phyloP scores from a whole-genome alignment of 2,113 vertebrate species.

The Chrysochloris asiatica region DNA sequence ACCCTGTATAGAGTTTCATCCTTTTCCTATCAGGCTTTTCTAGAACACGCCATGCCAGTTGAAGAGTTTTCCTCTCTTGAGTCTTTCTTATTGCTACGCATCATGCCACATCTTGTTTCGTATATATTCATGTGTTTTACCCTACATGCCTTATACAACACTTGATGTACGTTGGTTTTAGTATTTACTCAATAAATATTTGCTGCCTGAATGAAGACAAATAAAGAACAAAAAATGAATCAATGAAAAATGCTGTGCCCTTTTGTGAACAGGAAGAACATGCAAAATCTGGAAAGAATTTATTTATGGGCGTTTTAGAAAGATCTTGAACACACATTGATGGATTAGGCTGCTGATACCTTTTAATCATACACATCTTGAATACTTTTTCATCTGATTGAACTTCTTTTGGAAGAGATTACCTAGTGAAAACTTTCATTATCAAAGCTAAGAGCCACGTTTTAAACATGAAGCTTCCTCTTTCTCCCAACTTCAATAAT shows the following conservation, averaged over 20 bases:
- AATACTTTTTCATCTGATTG: slow-evolving; percentile 65
- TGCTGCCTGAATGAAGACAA: not conserved
- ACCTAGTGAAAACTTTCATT: slow-evolving; percentile 54
- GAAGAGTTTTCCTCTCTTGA: not conserved
- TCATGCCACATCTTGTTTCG: not conserved
- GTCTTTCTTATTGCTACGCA: not conserved
- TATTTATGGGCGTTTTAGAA: slow-evolving; percentile 40
- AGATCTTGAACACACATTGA: slow-evolving; percentile 47
- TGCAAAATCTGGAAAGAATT: slow-evolving; percentile 66
- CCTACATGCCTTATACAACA: not conserved
- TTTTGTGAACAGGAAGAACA: not conserved
- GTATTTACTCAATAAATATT: not conserved
- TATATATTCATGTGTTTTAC: not conserved
- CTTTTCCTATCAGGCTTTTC: too few relatives aligned
- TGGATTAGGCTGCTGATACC: slow-evolving; percentile 58
- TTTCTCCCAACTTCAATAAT: not conserved
- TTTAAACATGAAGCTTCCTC: slow-evolving; percentile 31
- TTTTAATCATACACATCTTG: slow-evolving; percentile 70
- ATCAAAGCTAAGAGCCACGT: slow-evolving; percentile 61
- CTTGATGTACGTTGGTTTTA: not conserved
- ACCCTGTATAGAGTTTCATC: too few relatives aligned
- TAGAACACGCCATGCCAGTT: not conserved
- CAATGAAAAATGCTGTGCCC: not conserved
- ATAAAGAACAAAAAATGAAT: not conserved
- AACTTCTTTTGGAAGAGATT: slow-evolving; percentile 67